Conservation (phyloP, 2,888 invertebrate genomes). For the Drosophila mimetica region DNA sequence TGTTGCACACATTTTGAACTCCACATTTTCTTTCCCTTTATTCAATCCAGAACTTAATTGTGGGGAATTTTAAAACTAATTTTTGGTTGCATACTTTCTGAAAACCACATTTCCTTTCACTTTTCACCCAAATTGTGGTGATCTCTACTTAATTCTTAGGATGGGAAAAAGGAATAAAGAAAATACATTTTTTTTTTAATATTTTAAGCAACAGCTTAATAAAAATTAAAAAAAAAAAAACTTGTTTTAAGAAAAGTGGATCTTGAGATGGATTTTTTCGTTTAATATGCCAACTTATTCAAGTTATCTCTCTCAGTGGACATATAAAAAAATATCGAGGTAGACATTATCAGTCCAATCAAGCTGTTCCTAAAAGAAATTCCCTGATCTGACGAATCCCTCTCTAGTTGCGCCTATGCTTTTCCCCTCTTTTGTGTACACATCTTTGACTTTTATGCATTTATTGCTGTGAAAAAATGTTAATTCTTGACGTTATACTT, state of each 20-base stretch:
- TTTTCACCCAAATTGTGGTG: too few species aligned
- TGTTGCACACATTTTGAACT: too few species aligned
- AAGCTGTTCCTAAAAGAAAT: conserved; percentile 16
- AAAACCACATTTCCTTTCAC: too few species aligned
- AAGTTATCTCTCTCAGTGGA: background rate
- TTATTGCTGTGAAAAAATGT: conserved; percentile 80
- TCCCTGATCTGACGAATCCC: conserved; percentile 5
- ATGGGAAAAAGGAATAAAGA: too few species aligned
- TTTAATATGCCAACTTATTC: background rate
- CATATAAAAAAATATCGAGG: background rate
- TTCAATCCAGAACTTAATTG: too few species aligned
- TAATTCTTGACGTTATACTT: conserved; percentile 73
- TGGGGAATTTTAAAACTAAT: too few species aligned
- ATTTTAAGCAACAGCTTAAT: too few species aligned
- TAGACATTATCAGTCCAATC: conserved; percentile 11
- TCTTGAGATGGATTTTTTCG: background rate
- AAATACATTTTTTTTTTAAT: too few species aligned
- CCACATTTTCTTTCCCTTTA: too few species aligned
- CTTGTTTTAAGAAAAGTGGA: background rate
- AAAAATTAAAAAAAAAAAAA: too few species aligned
- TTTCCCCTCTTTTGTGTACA: conserved; percentile 18
- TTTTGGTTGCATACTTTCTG: too few species aligned
- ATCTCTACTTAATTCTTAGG: too few species aligned
- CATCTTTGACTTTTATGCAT: conserved; percentile 70
- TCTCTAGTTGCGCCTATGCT: conserved; percentile 20